Percentiles rank a stretch among this genome's conserved stretches.
These are phyloP conservation scores for Geotrypetes seraphini DNA, from an alignment of 2,797 vertebrate genomes.

Conservation along the genomic window DNA sequence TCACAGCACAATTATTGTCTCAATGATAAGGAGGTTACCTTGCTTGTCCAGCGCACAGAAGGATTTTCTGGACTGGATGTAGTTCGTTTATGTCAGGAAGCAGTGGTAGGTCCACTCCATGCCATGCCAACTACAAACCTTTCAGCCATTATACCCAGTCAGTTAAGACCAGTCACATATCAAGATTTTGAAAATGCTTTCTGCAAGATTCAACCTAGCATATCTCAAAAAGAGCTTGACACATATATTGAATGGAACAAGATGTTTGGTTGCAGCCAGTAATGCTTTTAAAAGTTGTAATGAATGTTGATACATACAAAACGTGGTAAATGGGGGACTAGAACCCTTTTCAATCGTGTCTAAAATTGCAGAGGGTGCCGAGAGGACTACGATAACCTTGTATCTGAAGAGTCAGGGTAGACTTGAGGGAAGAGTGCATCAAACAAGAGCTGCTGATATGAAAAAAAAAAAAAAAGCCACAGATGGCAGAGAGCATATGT, in stretches of 20 bases:
- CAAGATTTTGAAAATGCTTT: slow-evolving; percentile 98
- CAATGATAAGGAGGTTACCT: slow-evolving; percentile 94
- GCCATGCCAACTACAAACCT: slow-evolving; percentile 83
- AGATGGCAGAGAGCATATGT: slow-evolving; percentile 56
- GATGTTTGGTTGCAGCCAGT: slow-evolving; percentile 98
- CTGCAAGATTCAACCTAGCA: slow-evolving; percentile 98
- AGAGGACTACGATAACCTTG: slow-evolving; percentile 59
- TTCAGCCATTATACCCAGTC: slow-evolving; percentile 84
- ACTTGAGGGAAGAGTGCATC: slow-evolving; percentile 68
- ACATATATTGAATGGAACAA: slow-evolving; percentile 98
- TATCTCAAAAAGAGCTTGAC: slow-evolving; percentile 98
- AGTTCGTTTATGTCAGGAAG: slow-evolving; percentile 93
- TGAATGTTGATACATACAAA: slow-evolving; percentile 64
- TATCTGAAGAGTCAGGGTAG: slow-evolving; percentile 65
- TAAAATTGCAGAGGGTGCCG: slow-evolving; percentile 65
- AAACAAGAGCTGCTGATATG: slow-evolving; percentile 59
- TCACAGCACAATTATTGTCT: slow-evolving; percentile 99
- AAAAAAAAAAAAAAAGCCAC: slow-evolving; percentile 62
- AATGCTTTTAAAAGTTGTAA: slow-evolving; percentile 54
- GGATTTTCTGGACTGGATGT: slow-evolving; percentile 95
- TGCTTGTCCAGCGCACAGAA: slow-evolving; percentile 95
- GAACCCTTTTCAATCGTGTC: slow-evolving; percentile 67
- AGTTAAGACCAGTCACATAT: slow-evolving; percentile 91
- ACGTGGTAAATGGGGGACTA: slow-evolving; percentile 54
- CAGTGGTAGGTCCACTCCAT: slow-evolving; percentile 82